Conservation (phyloP, 2,888 invertebrate species). For the Furcula furcula region DNA sequence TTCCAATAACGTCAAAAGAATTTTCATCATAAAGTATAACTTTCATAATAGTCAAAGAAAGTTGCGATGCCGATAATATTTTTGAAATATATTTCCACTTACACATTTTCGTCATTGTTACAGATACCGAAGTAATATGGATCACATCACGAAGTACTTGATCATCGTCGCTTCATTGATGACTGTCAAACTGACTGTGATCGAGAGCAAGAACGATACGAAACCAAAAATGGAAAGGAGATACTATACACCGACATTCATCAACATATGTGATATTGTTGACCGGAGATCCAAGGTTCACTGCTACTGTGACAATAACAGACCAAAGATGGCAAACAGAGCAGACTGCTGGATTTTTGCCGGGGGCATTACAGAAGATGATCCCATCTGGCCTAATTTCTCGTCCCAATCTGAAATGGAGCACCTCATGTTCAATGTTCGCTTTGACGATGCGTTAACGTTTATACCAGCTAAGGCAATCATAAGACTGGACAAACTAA, state of each 20-base stretch:
- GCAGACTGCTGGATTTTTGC: constrained; percentile 89
- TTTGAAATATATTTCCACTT: constrained; percentile 4
- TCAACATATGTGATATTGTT: constrained; percentile 71
- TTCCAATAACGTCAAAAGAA: constrained; percentile 13
- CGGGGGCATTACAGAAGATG: constrained; percentile 82
- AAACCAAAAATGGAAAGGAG: constrained; percentile 57
- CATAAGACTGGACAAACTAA: constrained; percentile 85
- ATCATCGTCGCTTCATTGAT: constrained; percentile 67
- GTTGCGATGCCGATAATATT: constrained; percentile 9
- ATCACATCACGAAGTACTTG: constrained; percentile 60
- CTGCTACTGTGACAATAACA: constrained; percentile 74
- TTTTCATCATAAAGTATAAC: constrained; percentile 14
- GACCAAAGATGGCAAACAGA: constrained; percentile 81
- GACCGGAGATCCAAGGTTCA: constrained; percentile 73
- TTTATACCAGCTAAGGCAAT: constrained; percentile 88
- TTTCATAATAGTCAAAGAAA: constrained; percentile 14
- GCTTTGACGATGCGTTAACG: constrained; percentile 85
- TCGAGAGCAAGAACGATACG: constrained; percentile 65
- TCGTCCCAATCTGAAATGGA: constrained; percentile 86
- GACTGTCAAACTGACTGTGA: constrained; percentile 64
- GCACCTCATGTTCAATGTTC: constrained; percentile 86
- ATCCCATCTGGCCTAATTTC: constrained; percentile 88
- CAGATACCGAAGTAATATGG: constrained; percentile 54
- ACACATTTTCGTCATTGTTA: constrained; percentile 35
- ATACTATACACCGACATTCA: constrained; percentile 63